Conservation (phyloP, 2,113 vertebrate genomes). For the Cyphomyrus plagiostoma region DNA sequence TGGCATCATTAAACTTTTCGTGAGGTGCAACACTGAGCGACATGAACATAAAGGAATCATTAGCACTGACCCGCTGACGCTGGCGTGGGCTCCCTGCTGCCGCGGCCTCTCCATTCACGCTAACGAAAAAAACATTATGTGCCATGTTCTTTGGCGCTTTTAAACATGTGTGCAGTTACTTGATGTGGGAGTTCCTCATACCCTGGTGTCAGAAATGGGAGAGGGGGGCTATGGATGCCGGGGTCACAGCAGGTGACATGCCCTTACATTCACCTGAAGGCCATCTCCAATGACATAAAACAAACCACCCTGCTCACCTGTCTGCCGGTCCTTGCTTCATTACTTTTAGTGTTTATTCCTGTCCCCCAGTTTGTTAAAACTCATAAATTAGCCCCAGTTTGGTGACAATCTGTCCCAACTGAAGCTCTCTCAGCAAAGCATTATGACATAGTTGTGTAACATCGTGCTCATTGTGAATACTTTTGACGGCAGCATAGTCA, state of each 20-base stretch:
- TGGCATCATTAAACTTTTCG: conserved; percentile 32
- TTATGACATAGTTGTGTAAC: neutral
- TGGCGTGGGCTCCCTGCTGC: neutral
- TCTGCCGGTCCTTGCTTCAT: neutral
- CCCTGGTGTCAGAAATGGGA: neutral
- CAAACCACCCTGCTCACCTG: neutral
- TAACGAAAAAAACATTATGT: neutral
- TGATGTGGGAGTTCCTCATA: neutral
- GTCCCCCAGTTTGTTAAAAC: neutral
- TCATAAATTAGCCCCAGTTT: neutral
- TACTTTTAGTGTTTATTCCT: neutral
- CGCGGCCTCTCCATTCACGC: neutral
- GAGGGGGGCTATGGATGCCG: neutral
- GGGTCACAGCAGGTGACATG: neutral
- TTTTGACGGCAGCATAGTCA: neutral
- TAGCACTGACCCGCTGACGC: conserved; percentile 16
- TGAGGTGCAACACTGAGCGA: conserved; percentile 24
- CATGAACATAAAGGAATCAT: conserved; percentile 21
- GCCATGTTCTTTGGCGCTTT: neutral
- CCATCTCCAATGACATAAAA: neutral
- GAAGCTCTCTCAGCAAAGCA: neutral
- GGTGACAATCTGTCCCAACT: neutral
- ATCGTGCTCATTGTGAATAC: neutral
- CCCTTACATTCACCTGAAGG: neutral
- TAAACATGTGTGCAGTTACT: neutral